Percentiles rank a stretch among this genome's conserved stretches.
These are phyloP conservation scores for Anas platyrhynchos DNA, from an alignment of 2,113 vertebrate genomes.

Conservation along the genomic window DNA sequence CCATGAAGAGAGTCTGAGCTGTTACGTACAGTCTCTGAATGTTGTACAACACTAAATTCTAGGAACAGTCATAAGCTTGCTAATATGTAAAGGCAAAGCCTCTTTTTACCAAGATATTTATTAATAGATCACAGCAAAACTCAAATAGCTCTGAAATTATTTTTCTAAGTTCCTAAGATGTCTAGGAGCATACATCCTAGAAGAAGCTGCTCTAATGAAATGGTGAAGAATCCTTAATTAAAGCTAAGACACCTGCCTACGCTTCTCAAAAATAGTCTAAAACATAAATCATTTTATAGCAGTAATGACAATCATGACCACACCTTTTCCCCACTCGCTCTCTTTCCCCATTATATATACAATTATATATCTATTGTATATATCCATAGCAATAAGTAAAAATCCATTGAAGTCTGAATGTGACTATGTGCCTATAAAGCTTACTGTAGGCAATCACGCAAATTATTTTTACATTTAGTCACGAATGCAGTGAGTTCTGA, in stretches of 20 bases:
- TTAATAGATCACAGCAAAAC: neutral
- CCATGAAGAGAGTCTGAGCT: neutral
- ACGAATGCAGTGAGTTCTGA: neutral
- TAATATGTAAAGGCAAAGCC: neutral
- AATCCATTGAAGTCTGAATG: neutral
- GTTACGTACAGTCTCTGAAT: neutral
- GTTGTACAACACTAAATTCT: neutral
- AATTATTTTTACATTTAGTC: constrained; percentile 3
- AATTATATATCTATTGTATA: no score
- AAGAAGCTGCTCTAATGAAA: neutral
- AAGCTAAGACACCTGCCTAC: neutral
- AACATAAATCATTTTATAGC: neutral
- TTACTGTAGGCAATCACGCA: neutral
- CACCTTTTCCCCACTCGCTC: rapidly evolving
- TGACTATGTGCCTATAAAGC: neutral
- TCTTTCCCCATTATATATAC: neutral
- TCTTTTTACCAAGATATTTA: neutral
- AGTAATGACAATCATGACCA: neutral
- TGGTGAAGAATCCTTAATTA: neutral
- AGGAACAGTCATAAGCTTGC: neutral
- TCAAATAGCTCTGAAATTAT: neutral
- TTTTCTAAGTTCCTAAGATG: neutral
- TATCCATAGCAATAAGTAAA: neutral
- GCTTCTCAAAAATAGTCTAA: neutral
- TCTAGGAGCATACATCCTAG: neutral